Evolutionary conservation across 2,797 vertebrate species (phyloP), one percentile per base, ranked within the genome.

Genomic region (Antennarius maculatus): DNA sequence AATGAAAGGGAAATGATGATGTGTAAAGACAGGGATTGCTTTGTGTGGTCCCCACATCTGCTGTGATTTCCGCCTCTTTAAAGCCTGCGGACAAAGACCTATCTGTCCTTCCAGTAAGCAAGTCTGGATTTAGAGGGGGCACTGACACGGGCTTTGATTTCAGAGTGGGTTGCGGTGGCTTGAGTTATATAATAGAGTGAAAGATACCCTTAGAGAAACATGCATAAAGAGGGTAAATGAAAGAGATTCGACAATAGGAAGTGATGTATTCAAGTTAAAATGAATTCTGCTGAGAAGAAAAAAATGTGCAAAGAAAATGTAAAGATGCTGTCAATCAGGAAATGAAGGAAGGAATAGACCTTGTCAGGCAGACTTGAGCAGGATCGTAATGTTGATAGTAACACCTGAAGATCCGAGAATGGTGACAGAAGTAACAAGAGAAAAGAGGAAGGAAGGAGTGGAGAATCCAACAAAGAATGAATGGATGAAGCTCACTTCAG

Each of bases 1-100:
- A 81, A 66, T 46, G 49, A 82, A 81, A 70, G 54, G 56, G 59
- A 84, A 74, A 84, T 31, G 71, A 85, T 79, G 76, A 84, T 76
- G 75, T 56, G 49, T 61, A 62, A 74, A 79, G 70, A 91, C 81
- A 91, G 85, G 79, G 68, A 13, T 42, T 39, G 54, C 89, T 91
- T 91, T 92, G 90, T 92, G 23, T 46, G 56, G 43, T 71, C 65
- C 80, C 77, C 82, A 85, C 90, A 92, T 90, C 91, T 90, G 91
- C 89, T 90, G 90, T 79, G 88, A 86, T 90, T 90, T 91, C 91
- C 90, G 85, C 85, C 85, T 84, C 87, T 85, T 87, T 87, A 88
- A 84, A 87, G 60, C 70, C 14, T 4, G 9, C 7, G 71, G 78
- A 92, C 90, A 92, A 90, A 87, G 88, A 69, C 66, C 3, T 61